phyloP scores from a whole-genome alignment of 2,797 vertebrate species.

The Pteropus rufus region DNA sequence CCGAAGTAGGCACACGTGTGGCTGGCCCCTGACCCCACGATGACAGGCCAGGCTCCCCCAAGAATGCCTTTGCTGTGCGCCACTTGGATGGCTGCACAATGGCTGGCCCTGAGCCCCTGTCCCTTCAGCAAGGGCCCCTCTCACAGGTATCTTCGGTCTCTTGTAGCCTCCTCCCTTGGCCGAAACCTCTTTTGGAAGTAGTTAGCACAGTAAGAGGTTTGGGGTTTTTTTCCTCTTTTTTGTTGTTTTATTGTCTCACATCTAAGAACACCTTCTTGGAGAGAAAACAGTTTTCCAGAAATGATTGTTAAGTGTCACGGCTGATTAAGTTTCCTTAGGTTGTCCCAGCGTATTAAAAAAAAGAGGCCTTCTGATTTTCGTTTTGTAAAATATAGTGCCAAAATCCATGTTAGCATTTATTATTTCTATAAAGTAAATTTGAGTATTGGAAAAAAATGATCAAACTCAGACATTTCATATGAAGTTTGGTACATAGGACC shows the following conservation, averaged over 20 bases:
- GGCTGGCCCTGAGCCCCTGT: neutral
- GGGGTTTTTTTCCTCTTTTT: neutral
- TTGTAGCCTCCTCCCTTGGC: neutral
- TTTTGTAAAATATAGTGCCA: neutral
- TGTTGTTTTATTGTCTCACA: neutral
- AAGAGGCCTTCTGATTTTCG: neutral
- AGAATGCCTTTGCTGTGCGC: neutral
- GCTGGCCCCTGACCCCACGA: neutral
- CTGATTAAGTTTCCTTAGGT: neutral
- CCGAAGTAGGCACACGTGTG: neutral
- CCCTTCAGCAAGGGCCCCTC: neutral
- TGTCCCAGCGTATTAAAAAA: neutral
- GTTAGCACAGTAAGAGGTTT: neutral
- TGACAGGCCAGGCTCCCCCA: neutral
- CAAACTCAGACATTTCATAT: neutral
- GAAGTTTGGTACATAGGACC: neutral
- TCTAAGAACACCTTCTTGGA: constrained; percentile 3
- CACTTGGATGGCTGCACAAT: neutral
- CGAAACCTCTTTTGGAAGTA: neutral
- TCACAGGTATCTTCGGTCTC: neutral
- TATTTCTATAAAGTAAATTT: neutral
- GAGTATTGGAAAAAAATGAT: neutral
- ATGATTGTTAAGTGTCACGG: neutral
- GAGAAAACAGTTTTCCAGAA: constrained; percentile 29
- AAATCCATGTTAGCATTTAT: neutral